Conservation (phyloP, 2,797 vertebrate species). For the Eulemur mongoz region DNA sequence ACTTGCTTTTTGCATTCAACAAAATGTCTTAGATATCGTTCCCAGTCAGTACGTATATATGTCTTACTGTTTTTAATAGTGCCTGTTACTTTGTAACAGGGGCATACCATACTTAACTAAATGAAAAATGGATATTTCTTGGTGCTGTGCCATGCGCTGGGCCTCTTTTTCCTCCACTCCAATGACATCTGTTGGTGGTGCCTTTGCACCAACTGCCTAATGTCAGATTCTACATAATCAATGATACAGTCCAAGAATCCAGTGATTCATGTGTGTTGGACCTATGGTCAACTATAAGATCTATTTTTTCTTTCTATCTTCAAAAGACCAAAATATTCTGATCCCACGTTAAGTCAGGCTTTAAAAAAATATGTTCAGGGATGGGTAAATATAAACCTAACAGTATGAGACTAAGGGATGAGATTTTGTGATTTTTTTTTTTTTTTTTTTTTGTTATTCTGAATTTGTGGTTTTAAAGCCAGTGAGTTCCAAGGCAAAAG, state of each 20-base stretch:
- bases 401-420: not conserved
- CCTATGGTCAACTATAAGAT: not conserved
- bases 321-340: constrained; percentile 34
- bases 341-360: constrained; percentile 27
- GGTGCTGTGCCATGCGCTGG: not conserved
- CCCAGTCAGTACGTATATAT: not conserved
- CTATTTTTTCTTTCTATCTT: constrained; percentile 8
- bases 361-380: not conserved
- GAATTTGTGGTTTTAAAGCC: not conserved
- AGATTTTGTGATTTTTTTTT: constrained; percentile 7
- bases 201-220: not conserved
- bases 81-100: not conserved
- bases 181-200: not conserved
- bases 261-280: not conserved
- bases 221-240: not conserved
- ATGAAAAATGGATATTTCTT: constrained; percentile 32
- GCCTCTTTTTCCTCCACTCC: not conserved
- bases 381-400: not conserved
- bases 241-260: not conserved
- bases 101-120: not conserved
- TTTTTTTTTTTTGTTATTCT: not conserved
- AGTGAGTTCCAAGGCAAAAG: not conserved
- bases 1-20: constrained; percentile 35
- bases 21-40: not conserved
- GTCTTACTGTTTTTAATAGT: not conserved